Percentiles rank a stretch among this genome's conserved stretches.
phyloP scores from a whole-genome alignment of 2,797 vertebrate genomes.

The Microhierax caerulescens region DNA sequence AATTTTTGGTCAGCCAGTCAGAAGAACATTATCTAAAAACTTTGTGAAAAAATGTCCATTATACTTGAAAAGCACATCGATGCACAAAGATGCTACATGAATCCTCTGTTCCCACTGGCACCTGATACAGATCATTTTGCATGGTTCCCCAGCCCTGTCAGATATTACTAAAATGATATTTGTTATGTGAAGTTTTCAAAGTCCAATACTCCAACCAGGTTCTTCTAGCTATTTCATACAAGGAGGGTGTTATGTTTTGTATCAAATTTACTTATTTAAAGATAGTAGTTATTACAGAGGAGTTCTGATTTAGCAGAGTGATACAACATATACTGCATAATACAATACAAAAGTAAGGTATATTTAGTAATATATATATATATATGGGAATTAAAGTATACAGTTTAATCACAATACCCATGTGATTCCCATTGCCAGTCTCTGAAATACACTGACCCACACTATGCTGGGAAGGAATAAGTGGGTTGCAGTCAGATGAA shows the following conservation, averaged over 20 bases:
- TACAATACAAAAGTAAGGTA: background rate
- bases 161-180: background rate
- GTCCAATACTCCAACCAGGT: background rate
- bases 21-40: background rate
- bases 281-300: background rate
- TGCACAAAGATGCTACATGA: background rate
- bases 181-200: background rate
- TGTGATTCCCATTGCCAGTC: background rate
- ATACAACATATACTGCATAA: background rate
- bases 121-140: background rate
- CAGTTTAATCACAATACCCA: background rate
- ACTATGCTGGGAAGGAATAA: fast-evolving
- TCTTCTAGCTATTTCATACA: background rate
- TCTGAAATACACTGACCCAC: fast-evolving
- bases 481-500: background rate
- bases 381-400: background rate
- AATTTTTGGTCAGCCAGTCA: background rate
- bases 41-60: background rate
- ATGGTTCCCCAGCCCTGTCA: background rate
- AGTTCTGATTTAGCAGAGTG: background rate
- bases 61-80: background rate
- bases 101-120: background rate
- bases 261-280: background rate
- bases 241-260: background rate
- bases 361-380: background rate